Evolutionary conservation across 2,113 vertebrate genomes (phyloP).

Genomic region (Stigmatopora argus): DNA sequence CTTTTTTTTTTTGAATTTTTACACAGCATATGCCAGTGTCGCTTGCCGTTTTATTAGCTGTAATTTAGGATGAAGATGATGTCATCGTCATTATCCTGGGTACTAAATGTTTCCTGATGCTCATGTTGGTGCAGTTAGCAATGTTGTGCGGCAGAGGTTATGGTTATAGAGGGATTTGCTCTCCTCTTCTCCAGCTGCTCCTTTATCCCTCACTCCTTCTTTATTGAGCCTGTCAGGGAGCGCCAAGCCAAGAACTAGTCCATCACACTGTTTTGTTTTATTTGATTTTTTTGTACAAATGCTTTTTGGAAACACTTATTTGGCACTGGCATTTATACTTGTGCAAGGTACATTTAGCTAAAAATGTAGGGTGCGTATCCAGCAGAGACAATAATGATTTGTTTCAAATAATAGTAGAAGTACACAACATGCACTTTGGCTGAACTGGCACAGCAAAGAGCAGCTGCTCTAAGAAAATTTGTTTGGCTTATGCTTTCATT

Average conservation of each 20-base stretch:
- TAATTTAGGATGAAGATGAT: slow-evolving; percentile 33
- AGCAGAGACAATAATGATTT: slow-evolving; percentile 14
- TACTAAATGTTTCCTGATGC: slow-evolving; percentile 32
- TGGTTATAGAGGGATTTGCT: slow-evolving; percentile 21
- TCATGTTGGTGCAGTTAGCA: slow-evolving; percentile 27
- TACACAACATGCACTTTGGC: slow-evolving; percentile 20
- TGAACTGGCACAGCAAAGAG: slow-evolving; percentile 31
- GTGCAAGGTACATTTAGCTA: slow-evolving; percentile 12
- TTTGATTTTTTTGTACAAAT: slow-evolving; percentile 18
- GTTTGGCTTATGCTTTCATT: slow-evolving; percentile 1
- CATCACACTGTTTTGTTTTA: slow-evolving; percentile 25
- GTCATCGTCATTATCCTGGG: slow-evolving; percentile 34
- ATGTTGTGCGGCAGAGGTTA: slow-evolving; percentile 42
- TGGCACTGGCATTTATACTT: slow-evolving; percentile 14
- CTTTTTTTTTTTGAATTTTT: background rate
- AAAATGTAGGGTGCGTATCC: slow-evolving; percentile 11
- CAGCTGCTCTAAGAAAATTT: slow-evolving; percentile 13
- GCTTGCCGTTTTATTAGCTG: slow-evolving; percentile 25
- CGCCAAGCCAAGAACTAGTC: slow-evolving; percentile 22
- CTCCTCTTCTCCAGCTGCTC: slow-evolving; percentile 67
- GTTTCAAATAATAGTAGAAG: slow-evolving; percentile 22
- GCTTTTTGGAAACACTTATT: slow-evolving; percentile 29
- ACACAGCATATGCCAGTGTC: background rate
- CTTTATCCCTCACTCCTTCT: slow-evolving; percentile 38
- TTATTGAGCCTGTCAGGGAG: slow-evolving; percentile 34